These are phyloP conservation scores for Luffia ferchaultella DNA, from an alignment of 2,888 invertebrate species.

Conservation along the genomic window DNA sequence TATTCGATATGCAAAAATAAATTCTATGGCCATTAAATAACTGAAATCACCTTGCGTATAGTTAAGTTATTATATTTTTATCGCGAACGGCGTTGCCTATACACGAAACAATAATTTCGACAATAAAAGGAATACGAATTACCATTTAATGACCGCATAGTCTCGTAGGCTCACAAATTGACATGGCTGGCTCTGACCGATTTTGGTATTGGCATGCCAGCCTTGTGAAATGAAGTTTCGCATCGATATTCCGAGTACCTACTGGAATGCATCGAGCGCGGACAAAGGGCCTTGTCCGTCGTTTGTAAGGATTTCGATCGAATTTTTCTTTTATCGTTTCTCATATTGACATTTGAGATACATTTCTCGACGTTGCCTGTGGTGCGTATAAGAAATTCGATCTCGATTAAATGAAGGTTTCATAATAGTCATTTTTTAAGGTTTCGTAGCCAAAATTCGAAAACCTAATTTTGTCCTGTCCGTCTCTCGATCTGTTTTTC, in stretches of 20 bases:
- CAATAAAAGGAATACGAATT: constrained; percentile 22
- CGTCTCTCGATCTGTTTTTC: no score
- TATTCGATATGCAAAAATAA: constrained; percentile 30
- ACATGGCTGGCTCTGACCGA: constrained; percentile 14
- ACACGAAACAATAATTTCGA: constrained; percentile 24
- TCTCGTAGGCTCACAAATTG: constrained; percentile 25
- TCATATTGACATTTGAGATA: constrained; percentile 8
- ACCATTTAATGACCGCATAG: constrained; percentile 26
- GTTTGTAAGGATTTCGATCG: background rate
- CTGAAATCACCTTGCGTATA: constrained; percentile 29
- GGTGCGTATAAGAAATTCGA: constrained; percentile 6
- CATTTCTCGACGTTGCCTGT: constrained; percentile 9
- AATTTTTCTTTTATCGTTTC: background rate
- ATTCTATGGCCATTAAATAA: constrained; percentile 38
- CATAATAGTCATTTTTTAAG: no score
- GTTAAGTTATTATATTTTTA: constrained; percentile 53
- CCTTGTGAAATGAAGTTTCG: constrained; percentile 20
- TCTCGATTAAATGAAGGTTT: no score
- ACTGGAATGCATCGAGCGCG: constrained; percentile 10
- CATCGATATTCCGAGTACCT: constrained; percentile 20
- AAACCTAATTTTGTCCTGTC: no score
- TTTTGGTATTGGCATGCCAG: constrained; percentile 18
- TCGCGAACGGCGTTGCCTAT: constrained; percentile 23
- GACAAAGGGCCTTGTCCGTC: background rate
- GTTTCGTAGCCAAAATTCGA: no score